Base-by-base conservation (phyloP, 2,888 invertebrate genomes). In the Phytoseiulus persimilis region DNA sequence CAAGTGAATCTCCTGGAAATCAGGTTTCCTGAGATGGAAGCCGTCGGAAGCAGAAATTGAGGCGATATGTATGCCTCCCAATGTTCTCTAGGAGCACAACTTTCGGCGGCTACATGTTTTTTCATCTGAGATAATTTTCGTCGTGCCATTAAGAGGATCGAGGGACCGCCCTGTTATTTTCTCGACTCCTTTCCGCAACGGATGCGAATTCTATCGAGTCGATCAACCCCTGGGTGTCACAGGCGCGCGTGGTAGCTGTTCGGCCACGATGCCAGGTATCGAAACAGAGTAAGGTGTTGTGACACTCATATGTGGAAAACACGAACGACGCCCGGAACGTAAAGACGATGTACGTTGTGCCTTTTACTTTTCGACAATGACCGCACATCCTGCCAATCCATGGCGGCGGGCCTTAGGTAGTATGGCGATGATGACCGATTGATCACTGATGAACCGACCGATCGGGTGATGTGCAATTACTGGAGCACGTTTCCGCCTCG, bases 381-480 rank as follows among this genome's bases (percentile, higher is more conserved):
- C 45, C 87, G 87, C 87, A 87, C 87, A 87, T 32, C 87, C 87
- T 87, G 87, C 87, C 32, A 87, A 33, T 32, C 11, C 6, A 31
- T 87, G 45, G n/a, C 39, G 87, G 87, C 87, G 45, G 87, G 87
- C 87, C 45, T n/a, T 87, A 39, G 45, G 87, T 33, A 39, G 14
- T 33, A 87, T 87, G 39, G 45, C 33, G 87, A 87, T n/a, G 87
- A 87, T 2, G 65, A 65, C 65, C 18, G 65, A 65, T 18, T 65
- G 65, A 65, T 65, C 65, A 65, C 65, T 65, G 65, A 65, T 65
- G 65, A 65, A 65, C 23, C 65, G 65, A 14, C 28, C 65, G 65
- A 23, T 65, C 28, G 65, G 23, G 18, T 65, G 14, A 28, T 28
- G 65, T 65, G 28, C 65, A 28, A 39, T 39, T 9, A 14, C 65